Conservation (phyloP, 37 sponge, comb jelly and placozoan genomes). For the Lycopodina hypogea region DNA sequence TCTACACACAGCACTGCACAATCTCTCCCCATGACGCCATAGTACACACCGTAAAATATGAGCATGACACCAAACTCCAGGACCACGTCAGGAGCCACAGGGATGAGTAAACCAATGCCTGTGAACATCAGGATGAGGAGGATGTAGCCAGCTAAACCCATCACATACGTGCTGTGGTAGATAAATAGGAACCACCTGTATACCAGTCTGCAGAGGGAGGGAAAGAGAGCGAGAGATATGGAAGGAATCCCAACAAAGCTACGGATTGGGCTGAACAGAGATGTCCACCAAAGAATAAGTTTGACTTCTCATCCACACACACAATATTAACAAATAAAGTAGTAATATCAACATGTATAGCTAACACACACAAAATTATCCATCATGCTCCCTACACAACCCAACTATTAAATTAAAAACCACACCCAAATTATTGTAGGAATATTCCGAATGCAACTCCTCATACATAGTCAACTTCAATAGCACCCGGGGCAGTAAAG, state of each 20-base stretch:
- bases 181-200: conserved; percentile 95
- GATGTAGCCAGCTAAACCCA: conserved; percentile 88
- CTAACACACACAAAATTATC: too few species aligned
- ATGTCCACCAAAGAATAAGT: background rate
- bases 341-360: too few species aligned
- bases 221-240: background rate
- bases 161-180: conserved; percentile 75
- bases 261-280: background rate
- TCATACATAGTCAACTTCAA: too few species aligned
- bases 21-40: conserved; percentile 96
- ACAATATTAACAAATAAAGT: too few species aligned
- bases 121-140: conserved; percentile 79
- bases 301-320: too few species aligned
- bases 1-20: conserved; percentile 95
- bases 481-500: too few species aligned
- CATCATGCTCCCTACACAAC: too few species aligned
- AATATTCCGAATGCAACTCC: too few species aligned
- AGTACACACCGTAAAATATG: conserved; percentile 97
- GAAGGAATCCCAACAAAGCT: too few species aligned
- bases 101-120: conserved; percentile 63
- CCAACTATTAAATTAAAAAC: too few species aligned
- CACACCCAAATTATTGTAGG: too few species aligned
- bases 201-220: conserved; percentile 67
- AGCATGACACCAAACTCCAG: conserved; percentile 68
- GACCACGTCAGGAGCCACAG: conserved; percentile 47